Evolutionary conservation across 2,113 vertebrate genomes (phyloP), one percentile per base, ranked within the genome.

Genomic region (Choloepus hoffmanni): DNA sequence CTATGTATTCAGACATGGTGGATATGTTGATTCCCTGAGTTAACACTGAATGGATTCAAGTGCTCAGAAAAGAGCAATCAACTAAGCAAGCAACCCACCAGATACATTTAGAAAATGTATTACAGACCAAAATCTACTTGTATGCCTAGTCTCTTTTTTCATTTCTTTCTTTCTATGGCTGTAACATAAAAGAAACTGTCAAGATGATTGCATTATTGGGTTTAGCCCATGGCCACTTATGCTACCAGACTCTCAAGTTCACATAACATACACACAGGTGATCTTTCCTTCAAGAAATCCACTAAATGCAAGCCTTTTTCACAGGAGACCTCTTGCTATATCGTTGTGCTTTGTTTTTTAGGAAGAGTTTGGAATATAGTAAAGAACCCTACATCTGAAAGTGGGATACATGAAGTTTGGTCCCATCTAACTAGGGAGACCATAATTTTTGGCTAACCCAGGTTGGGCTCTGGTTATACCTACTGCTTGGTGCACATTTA

Each of bases 321-420:
- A 60, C 50, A 55, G 30, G 36, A 15, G 19, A 81, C 30, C 50
- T 92, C 65, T 88, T 85, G n/a, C 70, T 92, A 8, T 12, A 63
- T n/a, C 9, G 45, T 43, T 63, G 2, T 60, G 8, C 65, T 23
- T 19, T 48, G 21, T 33, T 89, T 76, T 68, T 85, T 65, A 81
- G 7, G 43, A 94, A 79, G 58, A 92, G 16, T 14, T 43, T 45
- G 12, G 50, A 83, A 86, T 19, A 55, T 18, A 65, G 58, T 24
- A 88, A 90, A 55, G 36, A 92, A 90, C 53, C 70, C 23, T 94
- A 76, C 84, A 79, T 76, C 28, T 89, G 48, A 11, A 85, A 68
- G 30, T 60, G 43, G 30, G 12, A 50, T 76, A 58, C 21, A 24
- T 67, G 36, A 78, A 53, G 78, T 90, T 63, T 72, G 13, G 68